Conservation (phyloP, 2,113 vertebrate species). For the Callorhinus ursinus region DNA sequence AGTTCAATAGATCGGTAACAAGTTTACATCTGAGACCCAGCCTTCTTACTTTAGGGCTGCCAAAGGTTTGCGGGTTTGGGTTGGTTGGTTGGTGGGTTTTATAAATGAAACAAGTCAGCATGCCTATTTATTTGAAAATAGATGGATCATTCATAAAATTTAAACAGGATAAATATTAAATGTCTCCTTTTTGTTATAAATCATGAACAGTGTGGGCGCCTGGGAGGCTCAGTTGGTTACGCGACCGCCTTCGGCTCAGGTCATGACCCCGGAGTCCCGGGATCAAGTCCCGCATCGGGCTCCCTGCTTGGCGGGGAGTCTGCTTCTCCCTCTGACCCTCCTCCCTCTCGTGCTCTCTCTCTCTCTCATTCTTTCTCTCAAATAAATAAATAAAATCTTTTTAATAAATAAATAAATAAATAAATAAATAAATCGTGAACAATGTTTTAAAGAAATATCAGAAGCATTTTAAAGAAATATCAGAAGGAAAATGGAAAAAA, state of each 20-base stretch:
- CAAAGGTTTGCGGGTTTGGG: background rate
- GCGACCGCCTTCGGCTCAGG: too few relatives aligned
- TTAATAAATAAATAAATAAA: too few relatives aligned
- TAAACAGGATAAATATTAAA: background rate
- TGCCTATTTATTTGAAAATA: background rate
- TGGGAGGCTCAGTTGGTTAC: too few relatives aligned
- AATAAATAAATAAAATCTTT: too few relatives aligned
- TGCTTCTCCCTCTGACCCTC: too few relatives aligned
- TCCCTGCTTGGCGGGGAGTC: too few relatives aligned
- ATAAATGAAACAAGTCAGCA: background rate
- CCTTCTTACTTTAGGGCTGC: background rate
- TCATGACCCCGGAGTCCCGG: too few relatives aligned
- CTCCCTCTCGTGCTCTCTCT: too few relatives aligned
- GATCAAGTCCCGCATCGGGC: too few relatives aligned
- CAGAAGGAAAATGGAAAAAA: background rate
- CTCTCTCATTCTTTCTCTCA: too few relatives aligned
- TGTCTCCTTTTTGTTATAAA: background rate
- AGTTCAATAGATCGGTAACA: background rate
- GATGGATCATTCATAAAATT: background rate
- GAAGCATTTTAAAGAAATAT: background rate
- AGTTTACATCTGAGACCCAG: background rate
- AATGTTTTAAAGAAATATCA: background rate
- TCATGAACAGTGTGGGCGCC: background rate
- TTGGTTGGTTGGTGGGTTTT: background rate
- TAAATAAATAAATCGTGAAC: background rate